Conservation (phyloP, 2,797 vertebrate genomes). For the Chelmon rostratus region DNA sequence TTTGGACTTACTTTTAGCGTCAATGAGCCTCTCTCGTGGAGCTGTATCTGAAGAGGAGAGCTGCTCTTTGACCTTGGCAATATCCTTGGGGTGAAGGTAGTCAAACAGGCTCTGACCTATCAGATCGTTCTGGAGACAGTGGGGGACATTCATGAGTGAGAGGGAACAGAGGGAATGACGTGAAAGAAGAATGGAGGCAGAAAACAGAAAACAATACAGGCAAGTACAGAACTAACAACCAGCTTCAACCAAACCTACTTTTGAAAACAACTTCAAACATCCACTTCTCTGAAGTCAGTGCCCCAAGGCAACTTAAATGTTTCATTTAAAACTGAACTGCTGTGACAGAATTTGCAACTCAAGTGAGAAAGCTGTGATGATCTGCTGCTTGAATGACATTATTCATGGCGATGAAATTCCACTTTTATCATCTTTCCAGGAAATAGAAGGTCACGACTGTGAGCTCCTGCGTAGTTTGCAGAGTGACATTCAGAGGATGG, state of each 20-base stretch:
- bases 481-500: neutral
- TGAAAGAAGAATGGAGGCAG: neutral
- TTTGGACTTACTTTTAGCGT: constrained; percentile 94
- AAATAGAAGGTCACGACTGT: neutral
- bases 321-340: neutral
- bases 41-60: constrained; percentile 97
- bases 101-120: constrained; percentile 99
- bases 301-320: neutral
- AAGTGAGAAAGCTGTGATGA: neutral
- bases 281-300: neutral
- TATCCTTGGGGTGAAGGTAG: constrained; percentile 99
- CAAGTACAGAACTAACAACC: too few species aligned
- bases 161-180: neutral
- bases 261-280: neutral
- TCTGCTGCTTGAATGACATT: neutral
- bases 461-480: neutral
- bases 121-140: constrained; percentile 91
- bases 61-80: constrained; percentile 99
- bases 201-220: neutral
- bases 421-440: neutral
- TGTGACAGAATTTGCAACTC: neutral
- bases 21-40: constrained; percentile 96
- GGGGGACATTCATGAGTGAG: neutral
- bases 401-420: neutral
- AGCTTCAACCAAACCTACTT: too few species aligned